Conservation (phyloP, 2,888 invertebrate genomes). For the Globia sparganii region DNA sequence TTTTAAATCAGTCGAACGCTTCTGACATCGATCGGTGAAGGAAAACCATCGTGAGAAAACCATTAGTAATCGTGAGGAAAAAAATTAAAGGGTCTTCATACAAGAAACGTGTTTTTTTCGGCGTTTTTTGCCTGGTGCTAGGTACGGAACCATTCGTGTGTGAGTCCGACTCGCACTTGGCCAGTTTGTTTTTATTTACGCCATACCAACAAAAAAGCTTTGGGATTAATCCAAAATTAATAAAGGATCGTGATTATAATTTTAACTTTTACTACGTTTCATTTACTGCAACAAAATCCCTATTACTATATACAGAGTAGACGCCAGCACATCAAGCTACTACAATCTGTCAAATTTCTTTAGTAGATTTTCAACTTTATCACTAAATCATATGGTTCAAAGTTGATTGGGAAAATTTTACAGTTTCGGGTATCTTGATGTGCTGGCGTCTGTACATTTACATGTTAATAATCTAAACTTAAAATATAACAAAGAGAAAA, state of each 20-base stretch:
- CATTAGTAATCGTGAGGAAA: too few relatives aligned
- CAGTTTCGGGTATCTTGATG: too few relatives aligned
- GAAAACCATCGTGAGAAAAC: background rate
- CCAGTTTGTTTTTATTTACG: background rate
- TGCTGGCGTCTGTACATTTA: too few relatives aligned
- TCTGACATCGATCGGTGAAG: background rate
- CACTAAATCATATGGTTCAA: too few relatives aligned
- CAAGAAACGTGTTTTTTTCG: background rate
- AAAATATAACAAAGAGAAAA: too few relatives aligned
- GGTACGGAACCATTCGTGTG: background rate
- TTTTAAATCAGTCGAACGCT: background rate
- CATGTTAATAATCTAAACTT: constrained; percentile 43
- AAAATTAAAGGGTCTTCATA: too few relatives aligned
- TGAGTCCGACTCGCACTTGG: background rate
- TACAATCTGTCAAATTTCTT: too few relatives aligned
- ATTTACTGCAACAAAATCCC: constrained; percentile 13
- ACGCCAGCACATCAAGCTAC: too few relatives aligned
- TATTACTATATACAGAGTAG: too few relatives aligned
- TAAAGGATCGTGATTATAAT: background rate
- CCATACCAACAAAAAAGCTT: background rate
- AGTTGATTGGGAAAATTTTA: too few relatives aligned
- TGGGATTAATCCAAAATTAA: background rate
- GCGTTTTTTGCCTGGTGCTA: background rate
- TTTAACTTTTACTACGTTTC: constrained; percentile 3
- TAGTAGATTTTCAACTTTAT: too few relatives aligned